These are phyloP conservation scores for Leucoraja erinaceus DNA, from an alignment of 2,113 vertebrate genomes.

Conservation along the genomic window DNA sequence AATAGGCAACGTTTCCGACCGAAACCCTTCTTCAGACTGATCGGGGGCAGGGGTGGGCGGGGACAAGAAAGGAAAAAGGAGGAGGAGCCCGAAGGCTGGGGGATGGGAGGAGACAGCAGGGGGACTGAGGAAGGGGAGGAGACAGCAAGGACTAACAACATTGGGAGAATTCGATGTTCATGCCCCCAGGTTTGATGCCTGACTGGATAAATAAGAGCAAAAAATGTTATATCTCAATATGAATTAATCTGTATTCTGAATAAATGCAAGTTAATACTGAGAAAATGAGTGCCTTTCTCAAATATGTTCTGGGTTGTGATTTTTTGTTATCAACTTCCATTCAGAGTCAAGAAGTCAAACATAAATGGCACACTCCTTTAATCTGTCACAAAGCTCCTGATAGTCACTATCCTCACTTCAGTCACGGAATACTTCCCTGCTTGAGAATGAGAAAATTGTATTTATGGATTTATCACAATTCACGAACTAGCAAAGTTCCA, in stretches of 20 bases:
- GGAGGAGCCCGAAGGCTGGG: no score
- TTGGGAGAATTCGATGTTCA: no score
- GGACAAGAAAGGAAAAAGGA: no score
- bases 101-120: no score
- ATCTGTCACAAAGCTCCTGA: neutral
- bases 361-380: neutral
- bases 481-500: neutral
- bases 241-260: neutral
- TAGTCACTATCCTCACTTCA: neutral
- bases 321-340: neutral
- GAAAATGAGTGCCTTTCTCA: neutral
- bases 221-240: neutral
- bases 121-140: no score
- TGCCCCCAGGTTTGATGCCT: neutral
- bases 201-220: neutral
- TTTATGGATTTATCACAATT: neutral
- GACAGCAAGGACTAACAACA: no score
- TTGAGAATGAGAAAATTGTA: neutral
- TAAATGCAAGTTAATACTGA: neutral
- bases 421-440: neutral
- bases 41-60: no score
- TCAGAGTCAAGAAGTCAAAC: neutral
- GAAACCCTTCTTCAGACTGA: no score
- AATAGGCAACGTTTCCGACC: no score
- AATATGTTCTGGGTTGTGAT: neutral